Base-by-base conservation (phyloP, 1,140 invertebrate species). In the Antheraea mylitta region DNA sequence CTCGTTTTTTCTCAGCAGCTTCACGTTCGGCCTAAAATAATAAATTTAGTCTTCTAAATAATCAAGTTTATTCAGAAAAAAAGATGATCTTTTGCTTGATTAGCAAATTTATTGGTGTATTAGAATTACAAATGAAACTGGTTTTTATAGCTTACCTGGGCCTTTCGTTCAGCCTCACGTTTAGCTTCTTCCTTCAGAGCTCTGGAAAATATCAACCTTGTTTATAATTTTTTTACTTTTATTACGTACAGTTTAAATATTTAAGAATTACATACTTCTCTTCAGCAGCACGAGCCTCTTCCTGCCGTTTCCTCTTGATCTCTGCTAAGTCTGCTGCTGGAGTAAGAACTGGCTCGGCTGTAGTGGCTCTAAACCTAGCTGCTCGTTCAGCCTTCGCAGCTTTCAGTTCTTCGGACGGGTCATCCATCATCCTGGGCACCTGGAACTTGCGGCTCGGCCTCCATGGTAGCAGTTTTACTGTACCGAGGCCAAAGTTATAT, bases 361-460 rank as follows among this genome's bases (percentile, higher is more conserved):
- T 92, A 70, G 80, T 83, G 69, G 87, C 81, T 63, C 90, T 83
- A 79, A 94, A 93, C 64, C 91, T 91, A n/a, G 90, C 93, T 59
- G 87, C 80, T 11, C 93, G 87, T 18, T 94, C 90, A 64, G 92
- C 90, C 82, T 94, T 93, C 69, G 93, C 86, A 75, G 94, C 92
- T 75, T 94, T 93, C 78, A 94, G 82, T 78, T 94, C 93, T 75
- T 93, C 83, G 10, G 83, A 82, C 0, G 91, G 93, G 74, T 93
- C 94, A 77, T 94, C 94, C 92, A 93, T 93, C 64, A 85, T 85
- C 80, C 89, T 87, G 48, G 92, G 92, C 63, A 92, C 87, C 84
- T 94, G 93, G 89, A 95, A 95, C 82, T 94, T 94, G 75, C 95
- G 92, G 75, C 94, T 93, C 79, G 95, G 94, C 74, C 95, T 93